Evolutionary conservation across 2,113 vertebrate species (phyloP), one percentile per base, ranked within the genome.

Genomic region (Miniopterus natalensis): DNA sequence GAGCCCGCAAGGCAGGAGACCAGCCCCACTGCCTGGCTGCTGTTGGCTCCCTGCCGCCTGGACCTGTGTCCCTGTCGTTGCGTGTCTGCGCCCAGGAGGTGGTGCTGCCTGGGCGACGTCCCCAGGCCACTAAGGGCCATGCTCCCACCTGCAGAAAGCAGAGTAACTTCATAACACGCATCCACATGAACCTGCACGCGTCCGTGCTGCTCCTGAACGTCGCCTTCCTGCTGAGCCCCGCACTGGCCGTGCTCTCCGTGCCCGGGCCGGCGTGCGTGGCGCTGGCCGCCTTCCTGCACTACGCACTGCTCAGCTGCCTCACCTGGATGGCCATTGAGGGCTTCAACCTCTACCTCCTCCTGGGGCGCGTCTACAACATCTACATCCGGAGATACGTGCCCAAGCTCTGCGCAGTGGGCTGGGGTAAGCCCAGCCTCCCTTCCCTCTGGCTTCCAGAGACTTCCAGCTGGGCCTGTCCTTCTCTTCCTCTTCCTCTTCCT

Each of bases 281-380:
- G 0, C 15, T 97, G 42, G 98, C 96, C 0, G 95, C 97, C 45
- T 0, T 29, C 68, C 95, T 98, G 27, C 98, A 98, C 84, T 97
- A 87, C 1, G 36, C 93, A 0, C 88, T 98, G 92, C 98, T 98
- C 88, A 95, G 97, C 77, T 95, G 95, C 59, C 94, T 98, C 70
- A 97, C 98, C 74, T 98, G 98, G 98, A 98, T 96, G 97, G 98
- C 97, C 94, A 96, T 98, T 0, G 98, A 98, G 53, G 98, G 98
- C 77, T 98, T 98, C 94, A 98, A 98, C 90, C 98, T 98, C 96
- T 98, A 98, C 95, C 90, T 98, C 1, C 96, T 98, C 6, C 77
- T 98, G 0, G 97, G 97, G 9, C 97, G 92, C 0, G 98, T 98
- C 95, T 98, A 98, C 96, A 96, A 97, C 13, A 1, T 88, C 42